Percentiles rank a stretch among this genome's conserved stretches.
Evolutionary conservation across 2,113 vertebrate genomes (phyloP).

Genomic region (Nothocercus julius): DNA sequence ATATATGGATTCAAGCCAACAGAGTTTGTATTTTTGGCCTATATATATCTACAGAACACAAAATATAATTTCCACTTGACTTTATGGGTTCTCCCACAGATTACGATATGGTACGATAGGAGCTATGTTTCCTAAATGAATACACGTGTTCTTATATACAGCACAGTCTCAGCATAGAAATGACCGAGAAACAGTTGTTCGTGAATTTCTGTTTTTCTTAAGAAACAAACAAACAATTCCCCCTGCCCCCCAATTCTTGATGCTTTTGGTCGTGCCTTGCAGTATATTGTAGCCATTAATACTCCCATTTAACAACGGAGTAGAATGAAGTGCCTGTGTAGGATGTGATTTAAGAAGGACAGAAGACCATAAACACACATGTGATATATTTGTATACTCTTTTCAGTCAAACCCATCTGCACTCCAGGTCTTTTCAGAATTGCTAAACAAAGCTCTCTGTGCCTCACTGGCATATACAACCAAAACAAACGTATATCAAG

Average conservation of each 20-base stretch:
- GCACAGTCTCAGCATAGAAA: not conserved
- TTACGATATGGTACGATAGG: not conserved
- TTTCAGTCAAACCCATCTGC: conserved; percentile 12
- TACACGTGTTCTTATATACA: not conserved
- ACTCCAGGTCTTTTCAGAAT: conserved; percentile 10
- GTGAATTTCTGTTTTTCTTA: not conserved
- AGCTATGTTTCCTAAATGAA: not conserved
- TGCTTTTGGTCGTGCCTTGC: not conserved
- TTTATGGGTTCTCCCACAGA: not conserved
- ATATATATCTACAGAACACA: not conserved
- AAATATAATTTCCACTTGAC: not conserved
- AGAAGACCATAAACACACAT: conserved; percentile 27
- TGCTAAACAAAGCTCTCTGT: not conserved
- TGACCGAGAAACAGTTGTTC: not conserved
- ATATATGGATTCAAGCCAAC: not conserved
- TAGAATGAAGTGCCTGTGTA: not conserved
- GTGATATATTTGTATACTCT: conserved; percentile 3
- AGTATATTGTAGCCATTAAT: not conserved
- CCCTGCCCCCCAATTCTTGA: not conserved
- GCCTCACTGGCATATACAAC: not conserved
- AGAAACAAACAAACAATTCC: not conserved
- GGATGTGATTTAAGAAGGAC: conserved; percentile 2
- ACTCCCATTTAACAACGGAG: not conserved
- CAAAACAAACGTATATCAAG: not conserved
- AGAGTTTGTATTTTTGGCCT: not conserved